Evolutionary conservation across 2,888 invertebrate genomes (phyloP).

Genomic region (Apotomis betuletana): DNA sequence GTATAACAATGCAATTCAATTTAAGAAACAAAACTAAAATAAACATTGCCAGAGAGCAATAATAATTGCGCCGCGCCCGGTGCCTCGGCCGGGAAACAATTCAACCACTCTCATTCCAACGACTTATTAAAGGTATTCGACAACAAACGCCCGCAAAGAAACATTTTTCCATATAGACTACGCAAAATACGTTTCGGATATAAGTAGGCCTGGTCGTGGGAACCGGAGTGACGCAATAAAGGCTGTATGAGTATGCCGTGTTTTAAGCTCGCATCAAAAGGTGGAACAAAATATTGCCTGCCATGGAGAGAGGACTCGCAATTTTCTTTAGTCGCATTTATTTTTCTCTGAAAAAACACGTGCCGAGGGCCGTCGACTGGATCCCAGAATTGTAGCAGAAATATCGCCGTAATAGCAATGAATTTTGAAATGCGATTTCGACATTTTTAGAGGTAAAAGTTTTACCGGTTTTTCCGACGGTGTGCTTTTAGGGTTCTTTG

Average conservation of each 20-base stretch:
- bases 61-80: conserved; percentile 27
- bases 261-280: conserved; percentile 42
- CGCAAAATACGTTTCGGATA: conserved; percentile 38
- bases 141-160: conserved; percentile 37
- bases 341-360: conserved; percentile 37
- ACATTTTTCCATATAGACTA: conserved; percentile 39
- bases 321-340: conserved; percentile 42
- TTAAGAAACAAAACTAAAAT: conserved; percentile 38
- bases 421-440: conserved; percentile 40
- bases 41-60: conserved; percentile 34
- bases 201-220: conserved; percentile 36
- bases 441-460: conserved; percentile 28
- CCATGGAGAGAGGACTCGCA: conserved; percentile 33
- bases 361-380: conserved; percentile 16
- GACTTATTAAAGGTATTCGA: conserved; percentile 38
- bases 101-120: conserved; percentile 23
- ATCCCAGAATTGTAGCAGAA: conserved; percentile 33
- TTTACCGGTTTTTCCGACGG: conserved; percentile 25
- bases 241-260: conserved; percentile 26
- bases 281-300: conserved; percentile 41
- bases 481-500: conserved; percentile 21
- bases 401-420: conserved; percentile 38
- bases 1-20: conserved; percentile 38
- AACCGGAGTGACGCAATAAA: conserved; percentile 41
- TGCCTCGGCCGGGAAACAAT: conserved; percentile 22